Conservation (phyloP, 2,888 invertebrate genomes). For the Xestoiulus laeticollis region DNA sequence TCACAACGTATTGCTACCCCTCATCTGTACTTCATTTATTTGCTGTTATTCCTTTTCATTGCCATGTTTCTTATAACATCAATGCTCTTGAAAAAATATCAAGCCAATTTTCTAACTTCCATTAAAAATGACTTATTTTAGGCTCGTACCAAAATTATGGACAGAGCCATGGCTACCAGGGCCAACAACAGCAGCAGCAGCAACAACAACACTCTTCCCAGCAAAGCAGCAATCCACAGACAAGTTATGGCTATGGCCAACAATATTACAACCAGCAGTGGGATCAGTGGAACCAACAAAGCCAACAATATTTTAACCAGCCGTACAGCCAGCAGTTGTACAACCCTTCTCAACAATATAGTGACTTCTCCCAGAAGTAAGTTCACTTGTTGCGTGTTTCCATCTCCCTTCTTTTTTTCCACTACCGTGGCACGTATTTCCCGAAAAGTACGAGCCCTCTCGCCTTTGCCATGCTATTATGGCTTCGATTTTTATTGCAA, state of each 20-base stretch:
- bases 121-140: too few species aligned
- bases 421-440: slow-evolving; percentile 41
- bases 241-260: slow-evolving; percentile 52
- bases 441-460: not conserved
- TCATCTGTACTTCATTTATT: not conserved
- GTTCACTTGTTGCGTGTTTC: not conserved
- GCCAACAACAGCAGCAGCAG: not conserved
- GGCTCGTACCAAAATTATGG: slow-evolving; percentile 43
- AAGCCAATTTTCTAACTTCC: too few species aligned
- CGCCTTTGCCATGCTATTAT: slow-evolving; percentile 14
- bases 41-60: too few species aligned
- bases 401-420: not conserved
- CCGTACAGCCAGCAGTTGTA: slow-evolving; percentile 55
- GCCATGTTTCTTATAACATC: too few species aligned
- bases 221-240: slow-evolving; percentile 39
- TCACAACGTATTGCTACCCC: too few species aligned
- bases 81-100: too few species aligned
- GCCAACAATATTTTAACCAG: slow-evolving; percentile 56
- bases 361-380: slow-evolving; percentile 45
- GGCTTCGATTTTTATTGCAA: slow-evolving; percentile 31
- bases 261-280: slow-evolving; percentile 56
- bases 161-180: slow-evolving; percentile 43
- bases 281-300: slow-evolving; percentile 56
- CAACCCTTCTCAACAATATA: slow-evolving; percentile 46
- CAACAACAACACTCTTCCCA: not conserved